Evolutionary conservation across 2,113 vertebrate genomes (phyloP), one percentile per base, ranked within the genome.

Genomic region (Rhinoptilus africanus): DNA sequence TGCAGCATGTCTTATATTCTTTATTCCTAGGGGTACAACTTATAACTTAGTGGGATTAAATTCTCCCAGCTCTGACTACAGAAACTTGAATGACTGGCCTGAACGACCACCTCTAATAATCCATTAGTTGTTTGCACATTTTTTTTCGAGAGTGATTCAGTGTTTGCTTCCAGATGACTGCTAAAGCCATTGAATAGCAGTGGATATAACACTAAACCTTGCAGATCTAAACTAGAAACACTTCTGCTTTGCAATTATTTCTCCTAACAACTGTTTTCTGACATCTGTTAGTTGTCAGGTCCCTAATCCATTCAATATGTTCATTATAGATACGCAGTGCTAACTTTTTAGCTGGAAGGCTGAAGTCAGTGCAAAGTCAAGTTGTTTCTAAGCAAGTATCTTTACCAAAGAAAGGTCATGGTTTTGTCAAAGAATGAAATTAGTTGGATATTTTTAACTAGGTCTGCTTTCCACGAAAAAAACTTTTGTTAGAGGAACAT

Each of bases 221-320:
- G 51, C 56, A 68, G 88, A 68, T 81, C 80, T 95, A 90, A 94
- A 94, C 92, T 93, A 77, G 88, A 95, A 96, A 92, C 83, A 81
- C 86, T 96, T 94, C 48, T 63, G 13, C 84, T 92, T 84, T 62
- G 72, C 83, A 84, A 48, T 87, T 91, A 87, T 89, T 96, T 91
- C 84, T 91, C 35, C 53, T 89, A 91, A 90, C 47, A 90, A 68
- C 81, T 26, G 35, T 8, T 8, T 93, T 93, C 94, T 86, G 92
- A 92, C 83, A 92, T 96, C 80, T 95, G 90, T 89, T 96, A 72
- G 91, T 87, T 96, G 69, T 94, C 90, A 51, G 43, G 17, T 87
- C 93, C 56, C 69, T 97, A 96, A 96, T 97, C 69, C 27, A 50
- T 95, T 96, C 93, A 95, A 11, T 87, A 68, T 96, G 95, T 82